Evolutionary conservation across 2,797 vertebrate genomes (phyloP).

Genomic region (Microctenopoma lineatum): DNA sequence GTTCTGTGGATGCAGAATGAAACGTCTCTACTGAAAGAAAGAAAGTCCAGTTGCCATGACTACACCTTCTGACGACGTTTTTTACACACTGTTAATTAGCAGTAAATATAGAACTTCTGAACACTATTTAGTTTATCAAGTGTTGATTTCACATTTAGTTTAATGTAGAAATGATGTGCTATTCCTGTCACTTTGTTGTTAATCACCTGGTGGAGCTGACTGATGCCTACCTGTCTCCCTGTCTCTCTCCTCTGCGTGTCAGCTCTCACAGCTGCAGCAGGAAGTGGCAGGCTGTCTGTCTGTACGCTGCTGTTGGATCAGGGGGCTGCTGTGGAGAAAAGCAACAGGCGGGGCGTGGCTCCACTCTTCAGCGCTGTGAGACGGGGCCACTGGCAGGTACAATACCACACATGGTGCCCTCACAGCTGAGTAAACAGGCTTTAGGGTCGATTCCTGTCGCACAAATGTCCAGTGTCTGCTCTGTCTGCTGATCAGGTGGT

Average conservation of each 20-base stretch:
- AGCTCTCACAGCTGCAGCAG: constrained; percentile 76
- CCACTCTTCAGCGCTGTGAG: constrained; percentile 90
- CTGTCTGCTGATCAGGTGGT: constrained; percentile 85
- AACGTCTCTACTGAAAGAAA: too few species aligned
- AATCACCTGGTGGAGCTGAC: neutral
- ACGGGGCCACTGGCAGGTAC: constrained; percentile 93
- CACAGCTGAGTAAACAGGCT: neutral
- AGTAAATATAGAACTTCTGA: too few species aligned
- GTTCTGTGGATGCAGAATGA: too few species aligned
- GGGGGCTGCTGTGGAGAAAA: constrained; percentile 83
- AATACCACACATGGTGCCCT: neutral
- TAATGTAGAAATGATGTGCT: too few species aligned
- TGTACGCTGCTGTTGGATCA: constrained; percentile 83
- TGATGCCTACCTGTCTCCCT: neutral
- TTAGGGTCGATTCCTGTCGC: neutral
- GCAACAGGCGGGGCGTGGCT: constrained; percentile 85
- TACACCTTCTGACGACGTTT: too few species aligned
- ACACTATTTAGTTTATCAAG: too few species aligned
- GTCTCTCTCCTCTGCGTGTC: constrained; percentile 7
- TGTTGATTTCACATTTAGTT: too few species aligned
- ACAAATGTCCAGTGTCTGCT: neutral
- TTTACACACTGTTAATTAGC: too few species aligned
- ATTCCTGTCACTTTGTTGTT: neutral
- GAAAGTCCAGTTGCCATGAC: too few species aligned
- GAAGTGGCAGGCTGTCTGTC: constrained; percentile 62